phyloP scores from a whole-genome alignment of 1,140 invertebrate genomes.

The Chelonus insularis region DNA sequence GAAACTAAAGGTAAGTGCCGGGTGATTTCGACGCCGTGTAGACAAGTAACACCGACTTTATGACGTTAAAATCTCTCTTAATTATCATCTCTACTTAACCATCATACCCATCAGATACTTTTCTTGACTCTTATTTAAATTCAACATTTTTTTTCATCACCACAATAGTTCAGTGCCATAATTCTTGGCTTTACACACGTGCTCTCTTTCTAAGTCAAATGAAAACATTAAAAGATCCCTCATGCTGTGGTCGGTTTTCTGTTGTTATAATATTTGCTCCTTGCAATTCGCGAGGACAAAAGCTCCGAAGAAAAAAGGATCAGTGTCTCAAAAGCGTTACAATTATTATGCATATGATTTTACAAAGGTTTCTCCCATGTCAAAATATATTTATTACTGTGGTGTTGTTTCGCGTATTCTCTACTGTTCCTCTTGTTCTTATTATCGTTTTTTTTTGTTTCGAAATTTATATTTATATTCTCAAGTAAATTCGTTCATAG shows the following conservation, averaged over 20 bases:
- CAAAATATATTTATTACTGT: conserved; percentile 62
- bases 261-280: conserved; percentile 57
- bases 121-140: too few species aligned
- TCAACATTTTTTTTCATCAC: too few species aligned
- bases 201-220: conserved; percentile 41
- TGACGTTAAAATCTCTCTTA: too few species aligned
- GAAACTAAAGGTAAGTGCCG: conserved; percentile 9
- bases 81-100: too few species aligned
- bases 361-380: conserved; percentile 55
- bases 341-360: conserved; percentile 51
- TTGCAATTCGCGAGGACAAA: conserved; percentile 51
- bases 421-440: neutral
- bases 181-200: conserved; percentile 6
- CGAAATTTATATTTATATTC: neutral
- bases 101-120: too few species aligned
- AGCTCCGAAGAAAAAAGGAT: conserved; percentile 18
- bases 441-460: conserved; percentile 10
- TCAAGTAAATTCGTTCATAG: conserved; percentile 9
- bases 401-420: conserved; percentile 20
- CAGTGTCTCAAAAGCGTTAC: conserved; percentile 27
- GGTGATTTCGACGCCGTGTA: neutral
- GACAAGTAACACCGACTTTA: too few species aligned
- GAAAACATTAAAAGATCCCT: conserved; percentile 54
- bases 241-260: conserved; percentile 34
- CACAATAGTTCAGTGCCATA: too few species aligned